Evolutionary conservation across 2,888 invertebrate species (phyloP), one percentile per base, ranked within the genome.

Genomic region (Pherbina coryleti): DNA sequence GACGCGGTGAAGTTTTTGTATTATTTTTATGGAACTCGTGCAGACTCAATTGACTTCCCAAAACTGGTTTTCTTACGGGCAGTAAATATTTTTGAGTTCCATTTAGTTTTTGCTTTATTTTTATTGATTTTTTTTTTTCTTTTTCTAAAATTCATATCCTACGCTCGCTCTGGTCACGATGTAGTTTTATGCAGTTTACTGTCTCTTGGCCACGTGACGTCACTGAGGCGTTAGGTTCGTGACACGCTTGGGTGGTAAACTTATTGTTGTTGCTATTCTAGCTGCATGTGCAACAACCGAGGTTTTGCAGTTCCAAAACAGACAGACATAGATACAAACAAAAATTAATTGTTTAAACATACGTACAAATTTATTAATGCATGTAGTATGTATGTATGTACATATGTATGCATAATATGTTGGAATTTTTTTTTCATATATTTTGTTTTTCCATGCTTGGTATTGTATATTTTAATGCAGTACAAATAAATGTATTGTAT

Each of bases 401-500:
- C 31, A 31, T 31, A 37, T 44, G 44, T 44, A 44, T 44, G 11
- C 44, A 44, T 44, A 44, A 11, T 44, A 44, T 44, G 44, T 44
- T 44, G 44, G 44, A 44, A 11, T 11, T 44, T 44, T 11, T 31
- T 31, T 31, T 3, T 31, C 5, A 4, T 31, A 3, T 31, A 4
- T 14, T 44, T 44, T 44, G 1, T 44, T 44, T 44, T 44, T 44
- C 44, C 1, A 11, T 44, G 44, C 44, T 44, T 44, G 44, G 44
- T 11, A 44, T 11, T 44, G 44, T 14, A 44, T n/a, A 44, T 44
- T 44, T 44, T 44, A 44, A 11, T 14, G 14, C 7, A 66, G 75
- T 67, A 62, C 67, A 70, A 76, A 74, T 57, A 34, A 7, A 77
- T 67, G 67, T 74, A n/a, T n/a, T n/a, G 67, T 77, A 77, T 69